Evolutionary conservation across 2,888 invertebrate species (phyloP).

Genomic region (Iselma pallidipennis): DNA sequence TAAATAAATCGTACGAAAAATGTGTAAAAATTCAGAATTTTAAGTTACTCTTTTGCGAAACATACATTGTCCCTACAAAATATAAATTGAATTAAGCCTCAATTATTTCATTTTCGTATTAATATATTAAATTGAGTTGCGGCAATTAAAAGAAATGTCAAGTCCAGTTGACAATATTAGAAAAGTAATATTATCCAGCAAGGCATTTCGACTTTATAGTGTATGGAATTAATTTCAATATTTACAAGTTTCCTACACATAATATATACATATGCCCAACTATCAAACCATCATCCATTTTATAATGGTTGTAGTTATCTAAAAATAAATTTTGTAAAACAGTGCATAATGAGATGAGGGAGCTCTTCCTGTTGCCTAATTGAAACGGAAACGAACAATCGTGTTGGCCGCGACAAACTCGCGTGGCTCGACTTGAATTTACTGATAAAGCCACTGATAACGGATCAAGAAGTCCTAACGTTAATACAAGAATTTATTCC

Average conservation of each 20-base stretch:
- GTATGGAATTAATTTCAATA: neutral
- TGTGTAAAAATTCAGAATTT: too few species aligned
- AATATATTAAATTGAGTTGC: too few species aligned
- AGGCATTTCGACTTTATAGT: neutral
- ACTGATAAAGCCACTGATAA: conserved; percentile 47
- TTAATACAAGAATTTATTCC: neutral
- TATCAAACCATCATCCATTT: neutral
- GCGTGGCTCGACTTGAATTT: conserved; percentile 47
- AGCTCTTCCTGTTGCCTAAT: conserved; percentile 57
- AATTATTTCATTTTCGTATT: neutral
- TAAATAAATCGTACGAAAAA: too few species aligned
- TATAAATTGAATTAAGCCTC: neutral
- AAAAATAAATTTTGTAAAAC: conserved; percentile 58
- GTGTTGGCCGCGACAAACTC: conserved; percentile 53
- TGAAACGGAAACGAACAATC: conserved; percentile 58
- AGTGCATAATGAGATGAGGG: conserved; percentile 58
- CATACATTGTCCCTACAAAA: neutral
- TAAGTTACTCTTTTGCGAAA: neutral
- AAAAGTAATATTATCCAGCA: too few species aligned
- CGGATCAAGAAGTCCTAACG: conserved; percentile 26
- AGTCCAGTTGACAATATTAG: neutral
- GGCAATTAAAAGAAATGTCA: neutral
- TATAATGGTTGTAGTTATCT: conserved; percentile 37
- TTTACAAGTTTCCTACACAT: neutral
- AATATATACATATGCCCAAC: neutral